A percentile compares a stretch with the other conserved stretches of the same genome.
These are phyloP conservation scores for Phylloscopus trochilus DNA, from an alignment of 2,113 vertebrate species.

Conservation along the genomic window DNA sequence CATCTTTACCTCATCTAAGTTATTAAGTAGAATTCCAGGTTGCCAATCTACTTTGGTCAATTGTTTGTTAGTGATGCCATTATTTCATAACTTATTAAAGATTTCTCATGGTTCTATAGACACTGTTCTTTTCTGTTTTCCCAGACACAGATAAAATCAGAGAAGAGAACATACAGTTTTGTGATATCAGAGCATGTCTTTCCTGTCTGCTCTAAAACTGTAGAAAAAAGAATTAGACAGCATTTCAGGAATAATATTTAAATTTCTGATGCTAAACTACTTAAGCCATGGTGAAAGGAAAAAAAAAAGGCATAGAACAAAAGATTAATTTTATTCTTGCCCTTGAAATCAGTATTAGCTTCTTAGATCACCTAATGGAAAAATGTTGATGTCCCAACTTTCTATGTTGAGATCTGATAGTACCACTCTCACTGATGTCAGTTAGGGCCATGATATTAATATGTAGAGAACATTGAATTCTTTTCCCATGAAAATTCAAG, in stretches of 20 bases:
- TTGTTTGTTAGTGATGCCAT: background rate
- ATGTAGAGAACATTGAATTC: background rate
- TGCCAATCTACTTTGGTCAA: background rate
- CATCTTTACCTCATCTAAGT: background rate
- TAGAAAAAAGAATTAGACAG: background rate
- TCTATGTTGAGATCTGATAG: background rate
- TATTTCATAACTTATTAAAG: background rate
- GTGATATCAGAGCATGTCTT: background rate
- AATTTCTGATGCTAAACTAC: background rate
- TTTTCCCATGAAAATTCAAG: conserved; percentile 10
- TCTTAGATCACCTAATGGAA: background rate
- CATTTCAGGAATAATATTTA: background rate
- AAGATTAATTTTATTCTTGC: background rate
- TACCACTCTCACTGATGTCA: background rate
- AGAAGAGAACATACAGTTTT: background rate
- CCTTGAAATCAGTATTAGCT: background rate
- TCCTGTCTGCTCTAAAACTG: background rate
- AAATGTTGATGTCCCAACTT: background rate
- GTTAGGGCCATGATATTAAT: background rate
- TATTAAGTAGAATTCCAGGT: background rate
- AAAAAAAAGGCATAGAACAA: background rate
- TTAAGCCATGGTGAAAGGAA: background rate
- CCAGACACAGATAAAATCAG: background rate
- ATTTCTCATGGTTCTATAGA: background rate
- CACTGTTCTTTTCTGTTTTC: background rate